Evolutionary conservation across 2,888 invertebrate species (phyloP).

Genomic region (Tenodera sinensis): DNA sequence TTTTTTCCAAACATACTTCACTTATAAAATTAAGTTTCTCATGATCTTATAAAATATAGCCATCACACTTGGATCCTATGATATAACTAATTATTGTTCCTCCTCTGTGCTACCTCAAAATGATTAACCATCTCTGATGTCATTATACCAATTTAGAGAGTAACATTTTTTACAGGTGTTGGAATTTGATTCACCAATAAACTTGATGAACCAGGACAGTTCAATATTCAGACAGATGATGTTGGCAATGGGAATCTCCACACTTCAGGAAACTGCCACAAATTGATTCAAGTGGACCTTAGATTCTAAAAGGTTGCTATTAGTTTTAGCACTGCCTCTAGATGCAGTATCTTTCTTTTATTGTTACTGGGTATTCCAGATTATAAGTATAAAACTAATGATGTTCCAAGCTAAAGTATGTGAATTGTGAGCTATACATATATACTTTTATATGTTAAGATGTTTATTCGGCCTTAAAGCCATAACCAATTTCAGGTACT

Average conservation of each 20-base stretch:
- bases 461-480: neutral
- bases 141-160: too few species aligned
- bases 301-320: neutral
- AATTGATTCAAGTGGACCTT: neutral
- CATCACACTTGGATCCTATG: too few species aligned
- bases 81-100: too few species aligned
- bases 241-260: slow-evolving; percentile 37
- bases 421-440: neutral
- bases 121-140: too few species aligned
- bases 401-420: neutral
- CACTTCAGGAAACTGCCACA: slow-evolving; percentile 11
- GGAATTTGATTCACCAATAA: slow-evolving; percentile 45
- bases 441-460: neutral
- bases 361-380: neutral
- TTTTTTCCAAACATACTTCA: too few species aligned
- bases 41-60: too few species aligned
- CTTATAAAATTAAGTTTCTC: too few species aligned
- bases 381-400: neutral
- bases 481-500: neutral
- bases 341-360: neutral
- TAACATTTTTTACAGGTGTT: slow-evolving; percentile 37
- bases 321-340: neutral
- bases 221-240: slow-evolving; percentile 43
- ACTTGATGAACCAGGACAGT: slow-evolving; percentile 40
- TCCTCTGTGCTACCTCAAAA: too few species aligned